Conservation (phyloP, 2,797 vertebrate species). For the Erithacus rubecula region DNA sequence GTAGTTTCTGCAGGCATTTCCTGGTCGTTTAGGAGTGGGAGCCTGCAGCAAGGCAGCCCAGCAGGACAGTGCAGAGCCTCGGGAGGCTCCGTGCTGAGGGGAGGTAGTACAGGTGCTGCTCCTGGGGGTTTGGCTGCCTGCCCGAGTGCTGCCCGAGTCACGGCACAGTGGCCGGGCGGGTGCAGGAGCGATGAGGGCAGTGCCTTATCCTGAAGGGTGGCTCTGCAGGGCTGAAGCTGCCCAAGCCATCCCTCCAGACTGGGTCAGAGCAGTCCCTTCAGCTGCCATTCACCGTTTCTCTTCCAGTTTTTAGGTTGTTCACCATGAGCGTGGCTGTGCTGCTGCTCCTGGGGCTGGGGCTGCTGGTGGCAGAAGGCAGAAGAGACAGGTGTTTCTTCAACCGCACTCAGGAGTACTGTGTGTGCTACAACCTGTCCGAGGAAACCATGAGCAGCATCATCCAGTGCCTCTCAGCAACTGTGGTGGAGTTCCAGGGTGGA, state of each 20-base stretch:
- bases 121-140: background rate
- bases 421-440: slow-evolving; percentile 57
- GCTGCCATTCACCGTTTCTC: background rate
- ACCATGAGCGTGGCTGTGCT: background rate
- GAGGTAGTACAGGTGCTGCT: background rate
- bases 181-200: background rate
- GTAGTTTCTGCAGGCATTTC: background rate
- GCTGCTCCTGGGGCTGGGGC: slow-evolving; percentile 21
- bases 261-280: background rate
- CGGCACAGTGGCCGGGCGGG: rapidly evolving
- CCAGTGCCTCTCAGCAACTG: slow-evolving; percentile 45
- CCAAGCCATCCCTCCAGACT: background rate
- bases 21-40: rapidly evolving
- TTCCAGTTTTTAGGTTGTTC: background rate
- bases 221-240: background rate
- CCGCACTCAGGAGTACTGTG: slow-evolving; percentile 29
- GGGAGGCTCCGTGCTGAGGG: background rate
- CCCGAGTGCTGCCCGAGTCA: background rate
- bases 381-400: slow-evolving; percentile 19
- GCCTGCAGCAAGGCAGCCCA: background rate
- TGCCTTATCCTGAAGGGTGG: rapidly evolving
- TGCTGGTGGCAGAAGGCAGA: background rate
- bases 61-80: background rate
- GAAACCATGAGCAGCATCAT: background rate
- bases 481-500: slow-evolving; percentile 69